These are phyloP conservation scores for Cheilosia pagana DNA, from an alignment of 2,888 invertebrate genomes.

Conservation along the genomic window DNA sequence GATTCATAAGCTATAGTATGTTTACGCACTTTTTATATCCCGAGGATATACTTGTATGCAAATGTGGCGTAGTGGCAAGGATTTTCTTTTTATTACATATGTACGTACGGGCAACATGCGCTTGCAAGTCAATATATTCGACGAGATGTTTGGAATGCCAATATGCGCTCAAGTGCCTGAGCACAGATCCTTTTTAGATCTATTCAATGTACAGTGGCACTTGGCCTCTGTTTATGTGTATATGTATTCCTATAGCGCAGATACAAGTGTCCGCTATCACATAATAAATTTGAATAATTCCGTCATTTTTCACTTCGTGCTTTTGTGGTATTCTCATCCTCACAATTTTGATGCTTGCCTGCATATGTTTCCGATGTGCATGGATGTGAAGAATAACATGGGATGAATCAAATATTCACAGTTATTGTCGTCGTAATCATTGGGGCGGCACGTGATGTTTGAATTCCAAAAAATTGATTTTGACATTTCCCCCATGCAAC, in stretches of 20 bases:
- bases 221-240: conserved; percentile 1
- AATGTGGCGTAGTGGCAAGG: conserved; percentile 11
- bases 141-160: conserved; percentile 4
- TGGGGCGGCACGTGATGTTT: conserved; percentile 61
- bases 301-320: conserved; percentile 54
- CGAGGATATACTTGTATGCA: conserved; percentile 27
- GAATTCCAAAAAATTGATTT: conserved; percentile 64
- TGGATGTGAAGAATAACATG: neutral
- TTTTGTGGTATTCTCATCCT: neutral
- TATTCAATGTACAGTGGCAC: conserved; percentile 25
- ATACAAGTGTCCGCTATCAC: conserved; percentile 32
- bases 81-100: neutral
- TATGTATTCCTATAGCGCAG: neutral
- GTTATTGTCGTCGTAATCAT: conserved; percentile 69
- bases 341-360: neutral
- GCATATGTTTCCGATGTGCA: conserved; percentile 37
- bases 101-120: neutral
- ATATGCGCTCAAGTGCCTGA: conserved; percentile 33
- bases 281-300: conserved; percentile 69
- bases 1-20: conserved; percentile 51
- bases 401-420: conserved; percentile 65
- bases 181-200: conserved; percentile 36
- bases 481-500: conserved; percentile 36
- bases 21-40: conserved; percentile 49
- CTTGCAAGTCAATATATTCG: conserved; percentile 37